Base-by-base conservation (phyloP, 1,140 invertebrate species). In the Neoseiulus cucumeris region DNA sequence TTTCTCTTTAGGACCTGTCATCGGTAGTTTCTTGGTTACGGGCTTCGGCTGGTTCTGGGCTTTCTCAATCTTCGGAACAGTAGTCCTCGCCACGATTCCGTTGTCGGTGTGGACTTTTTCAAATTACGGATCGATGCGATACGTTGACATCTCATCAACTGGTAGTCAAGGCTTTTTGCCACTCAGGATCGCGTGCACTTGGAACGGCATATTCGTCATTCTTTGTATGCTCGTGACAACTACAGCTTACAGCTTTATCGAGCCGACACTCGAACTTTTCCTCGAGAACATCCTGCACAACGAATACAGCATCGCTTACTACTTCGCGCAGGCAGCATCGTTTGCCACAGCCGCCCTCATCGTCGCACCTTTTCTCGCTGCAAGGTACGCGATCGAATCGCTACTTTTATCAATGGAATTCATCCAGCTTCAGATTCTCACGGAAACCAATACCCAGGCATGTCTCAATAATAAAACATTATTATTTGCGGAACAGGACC, bases 11-110 rank as follows among this genome's bases (percentile, higher is more conserved):
- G 51, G 51, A 14, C 51, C 51, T 2, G 22, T 59, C 22, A 59
- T 59, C 22, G 51, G 51, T 12, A 59, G 51, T 20, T 25, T 59
- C 5, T 20, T 59, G 14, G 51, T 59, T 20, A 20, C 17, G 2
- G 25, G 25, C 25, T 59, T 59, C 51, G 51, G 51, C 51, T 59
- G 51, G 51, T 59, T 59, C 9, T 59, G 51, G 51, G 51, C 51
- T 2, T 59, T 59, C 33, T 25, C 33, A 14, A 33, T 59, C 25
- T 59, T 59, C 51, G 51, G 51, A 14, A 25, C 22, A 6, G 9
- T 59, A 2, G 51, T 59, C 1, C 51, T 59, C 5, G 51, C 51
- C 1, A 59, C 51, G 1, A 59, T 59, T 25, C 51, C 51, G n/a
- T 17, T 59, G 14, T 59, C 51, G 33, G 22, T 59, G 1, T 59